Percentiles rank a stretch among this genome's conserved stretches.
Conservation (phyloP, 2,113 vertebrate genomes). For the Apteryx mantelli region DNA sequence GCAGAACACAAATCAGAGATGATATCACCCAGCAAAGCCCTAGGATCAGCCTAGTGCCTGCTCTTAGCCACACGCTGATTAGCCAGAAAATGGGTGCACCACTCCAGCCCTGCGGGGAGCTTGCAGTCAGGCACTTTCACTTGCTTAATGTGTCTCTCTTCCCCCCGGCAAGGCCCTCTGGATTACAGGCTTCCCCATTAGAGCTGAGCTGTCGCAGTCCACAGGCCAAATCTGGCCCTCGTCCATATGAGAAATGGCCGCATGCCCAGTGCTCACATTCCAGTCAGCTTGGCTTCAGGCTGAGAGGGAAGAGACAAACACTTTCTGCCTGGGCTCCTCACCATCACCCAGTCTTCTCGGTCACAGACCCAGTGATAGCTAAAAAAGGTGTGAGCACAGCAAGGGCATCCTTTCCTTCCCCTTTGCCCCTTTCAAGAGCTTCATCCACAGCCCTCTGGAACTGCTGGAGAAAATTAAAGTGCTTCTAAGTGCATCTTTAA, state of each 20-base stretch:
- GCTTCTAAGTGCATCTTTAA: background rate
- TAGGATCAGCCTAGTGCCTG: background rate
- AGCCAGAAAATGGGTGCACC: constrained; percentile 25
- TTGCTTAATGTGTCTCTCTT: constrained; percentile 23
- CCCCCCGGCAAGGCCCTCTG: constrained; percentile 26
- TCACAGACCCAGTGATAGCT: background rate
- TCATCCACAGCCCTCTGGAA: background rate
- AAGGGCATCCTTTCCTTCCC: background rate
- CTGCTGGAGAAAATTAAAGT: background rate
- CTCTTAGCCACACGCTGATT: background rate
- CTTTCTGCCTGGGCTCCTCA: background rate
- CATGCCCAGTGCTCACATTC: constrained; percentile 56
- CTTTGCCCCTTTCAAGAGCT: background rate
- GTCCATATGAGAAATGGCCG: constrained; percentile 33
- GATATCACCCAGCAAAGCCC: constrained; percentile 20
- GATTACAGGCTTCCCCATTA: constrained; percentile 48
- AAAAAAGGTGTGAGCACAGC: background rate
- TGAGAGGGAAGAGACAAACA: background rate
- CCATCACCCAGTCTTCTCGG: background rate
- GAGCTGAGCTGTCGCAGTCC: background rate
- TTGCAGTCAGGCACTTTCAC: constrained; percentile 9
- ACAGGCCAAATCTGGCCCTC: constrained; percentile 14
- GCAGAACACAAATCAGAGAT: constrained; percentile 18
- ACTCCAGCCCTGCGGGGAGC: background rate
- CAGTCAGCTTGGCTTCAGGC: background rate